Evolutionary conservation across 2,113 vertebrate species (phyloP), one percentile per base, ranked within the genome.

Genomic region (Xiphias gladius): DNA sequence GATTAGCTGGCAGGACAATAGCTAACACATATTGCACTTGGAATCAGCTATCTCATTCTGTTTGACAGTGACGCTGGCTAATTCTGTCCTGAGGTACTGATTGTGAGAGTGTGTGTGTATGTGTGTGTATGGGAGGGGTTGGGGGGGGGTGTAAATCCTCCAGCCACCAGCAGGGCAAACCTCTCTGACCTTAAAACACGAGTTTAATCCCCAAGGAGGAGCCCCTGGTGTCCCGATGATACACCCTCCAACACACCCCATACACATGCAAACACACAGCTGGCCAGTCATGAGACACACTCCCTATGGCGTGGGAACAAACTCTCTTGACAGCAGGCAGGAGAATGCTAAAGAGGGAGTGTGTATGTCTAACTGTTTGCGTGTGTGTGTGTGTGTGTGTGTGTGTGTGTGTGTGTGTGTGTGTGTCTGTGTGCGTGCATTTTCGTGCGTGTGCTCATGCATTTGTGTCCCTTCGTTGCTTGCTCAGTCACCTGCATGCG

Each of bases 251-350:
- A 54, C 41, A 74, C 66, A 62, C 62, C 59, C 50, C 71, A 73
- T 58, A 54, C 37, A 59, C 86, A 67, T 43, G 13, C 65, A 83
- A 32, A 78, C 77, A 87, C 67, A 63, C 82, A 90, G 72, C 74
- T 78, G 62, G 75, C 50, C 30, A 35, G 76, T 83, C 89, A 89
- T 80, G 78, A 87, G 88, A 86, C 83, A 64, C 73, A 41, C 87
- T 76, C 83, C 90, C 68, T 72, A 72, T 28, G 5, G 85, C 19
- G 74, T 91, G 88, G 79, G 89, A 92, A 86, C 72, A 87, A 76
- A 57, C 69, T 0, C 24, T 73, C 65, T 57, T 72, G 70, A 89
- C 80, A 83, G 81, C 79, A 67, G 16, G 69, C 26, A 7, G 32
- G 11, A 26, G 13, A 72, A 35, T 26, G 17, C 50, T 73, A 74